Evolutionary conservation across 1,140 invertebrate species (phyloP).

Genomic region (Drosophila kurseongensis): DNA sequence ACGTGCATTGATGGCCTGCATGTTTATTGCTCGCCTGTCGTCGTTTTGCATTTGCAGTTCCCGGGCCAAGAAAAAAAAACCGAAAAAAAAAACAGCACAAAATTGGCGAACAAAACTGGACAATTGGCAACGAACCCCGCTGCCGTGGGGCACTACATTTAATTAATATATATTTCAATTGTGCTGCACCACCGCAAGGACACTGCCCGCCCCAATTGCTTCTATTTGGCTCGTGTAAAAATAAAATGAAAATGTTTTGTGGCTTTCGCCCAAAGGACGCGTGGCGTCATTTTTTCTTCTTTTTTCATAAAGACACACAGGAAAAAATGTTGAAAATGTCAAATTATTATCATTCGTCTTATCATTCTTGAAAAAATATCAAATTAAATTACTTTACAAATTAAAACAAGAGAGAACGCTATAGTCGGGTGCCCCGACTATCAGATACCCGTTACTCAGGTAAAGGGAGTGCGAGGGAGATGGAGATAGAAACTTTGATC

Average conservation of each 20-base stretch:
- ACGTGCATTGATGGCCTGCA: conserved; percentile 70
- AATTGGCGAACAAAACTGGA: conserved; percentile 38
- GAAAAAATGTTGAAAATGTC: conserved; percentile 7
- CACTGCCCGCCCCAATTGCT: conserved; percentile 18
- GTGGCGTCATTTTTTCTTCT: conserved; percentile 68
- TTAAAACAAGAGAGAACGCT: too few relatives aligned
- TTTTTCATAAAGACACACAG: conserved; percentile 25
- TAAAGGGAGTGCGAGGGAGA: too few relatives aligned
- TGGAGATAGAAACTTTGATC: too few relatives aligned
- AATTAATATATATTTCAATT: conserved; percentile 73
- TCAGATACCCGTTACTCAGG: too few relatives aligned
- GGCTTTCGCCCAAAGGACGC: conserved; percentile 71
- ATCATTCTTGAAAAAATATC: too few relatives aligned
- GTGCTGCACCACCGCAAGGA: conserved; percentile 50
- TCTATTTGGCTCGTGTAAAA: conserved; percentile 51
- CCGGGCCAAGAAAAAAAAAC: neutral
- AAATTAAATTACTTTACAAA: too few relatives aligned
- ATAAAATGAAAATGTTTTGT: conserved; percentile 76
- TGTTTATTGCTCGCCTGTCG: conserved; percentile 67
- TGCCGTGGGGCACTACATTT: conserved; percentile 54
- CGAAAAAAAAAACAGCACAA: conserved; percentile 10
- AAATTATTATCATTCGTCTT: neutral
- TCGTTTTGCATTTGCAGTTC: conserved; percentile 50
- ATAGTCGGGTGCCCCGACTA: too few relatives aligned
- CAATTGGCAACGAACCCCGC: conserved; percentile 40